Conservation (phyloP, 2,113 vertebrate species). For the Prionailurus bengalensis region DNA sequence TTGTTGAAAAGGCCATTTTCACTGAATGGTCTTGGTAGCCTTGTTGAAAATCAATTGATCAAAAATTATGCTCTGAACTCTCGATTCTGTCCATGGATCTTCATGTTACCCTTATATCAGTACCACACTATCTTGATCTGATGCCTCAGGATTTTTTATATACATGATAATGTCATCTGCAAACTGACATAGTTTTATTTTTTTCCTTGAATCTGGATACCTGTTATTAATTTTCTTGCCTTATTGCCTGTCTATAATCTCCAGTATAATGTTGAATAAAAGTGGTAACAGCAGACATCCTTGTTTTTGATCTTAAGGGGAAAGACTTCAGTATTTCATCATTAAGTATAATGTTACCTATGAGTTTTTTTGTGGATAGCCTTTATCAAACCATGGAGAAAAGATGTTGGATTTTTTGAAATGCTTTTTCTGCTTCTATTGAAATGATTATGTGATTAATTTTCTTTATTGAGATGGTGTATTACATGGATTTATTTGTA, state of each 20-base stretch:
- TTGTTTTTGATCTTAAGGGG: not conserved
- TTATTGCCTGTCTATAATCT: not conserved
- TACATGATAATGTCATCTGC: not conserved
- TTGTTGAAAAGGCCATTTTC: not conserved
- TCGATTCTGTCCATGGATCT: not conserved
- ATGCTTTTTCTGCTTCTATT: not conserved
- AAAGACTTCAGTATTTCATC: not conserved
- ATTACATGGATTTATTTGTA: not conserved
- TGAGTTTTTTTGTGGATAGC: not conserved
- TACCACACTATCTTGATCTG: not conserved
- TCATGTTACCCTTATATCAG: not conserved
- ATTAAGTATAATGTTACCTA: not conserved
- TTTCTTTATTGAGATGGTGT: not conserved
- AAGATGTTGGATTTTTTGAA: not conserved
- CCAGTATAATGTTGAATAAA: not conserved
- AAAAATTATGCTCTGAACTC: not conserved
- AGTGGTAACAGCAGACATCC: not conserved
- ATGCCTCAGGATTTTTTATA: not conserved
- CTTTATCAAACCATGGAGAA: not conserved
- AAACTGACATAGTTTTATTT: not conserved
- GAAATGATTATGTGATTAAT: not conserved
- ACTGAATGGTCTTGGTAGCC: not conserved
- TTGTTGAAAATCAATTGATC: not conserved
- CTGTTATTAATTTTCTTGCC: constrained; percentile 7
- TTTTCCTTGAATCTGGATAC: not conserved